These are phyloP conservation scores for Sebastes dallii DNA, from an alignment of 2,797 vertebrate genomes.

Conservation along the genomic window DNA sequence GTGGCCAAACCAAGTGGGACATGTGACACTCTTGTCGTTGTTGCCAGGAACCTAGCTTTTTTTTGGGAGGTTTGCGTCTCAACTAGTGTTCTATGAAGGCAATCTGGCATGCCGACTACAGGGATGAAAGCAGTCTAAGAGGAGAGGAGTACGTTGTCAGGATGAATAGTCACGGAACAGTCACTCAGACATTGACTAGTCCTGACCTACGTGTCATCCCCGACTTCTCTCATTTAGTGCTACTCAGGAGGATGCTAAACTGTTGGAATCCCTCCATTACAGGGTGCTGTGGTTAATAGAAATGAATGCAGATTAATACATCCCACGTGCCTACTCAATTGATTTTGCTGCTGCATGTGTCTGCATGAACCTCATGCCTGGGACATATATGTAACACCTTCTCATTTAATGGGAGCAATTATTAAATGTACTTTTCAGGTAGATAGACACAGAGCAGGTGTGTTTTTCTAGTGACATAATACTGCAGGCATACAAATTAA, in stretches of 20 bases:
- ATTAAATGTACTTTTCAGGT: slow-evolving; percentile 5
- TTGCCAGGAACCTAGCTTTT: not conserved
- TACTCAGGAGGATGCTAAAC: slow-evolving; percentile 48
- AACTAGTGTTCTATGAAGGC: slow-evolving; percentile 14
- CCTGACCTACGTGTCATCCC: slow-evolving; percentile 54
- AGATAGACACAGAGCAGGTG: not conserved
- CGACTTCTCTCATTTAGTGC: slow-evolving; percentile 63
- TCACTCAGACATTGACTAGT: slow-evolving; percentile 51
- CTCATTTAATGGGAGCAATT: slow-evolving; percentile 21
- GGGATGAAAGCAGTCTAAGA: slow-evolving; percentile 15
- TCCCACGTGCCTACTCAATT: slow-evolving; percentile 41
- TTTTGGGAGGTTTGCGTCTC: not conserved
- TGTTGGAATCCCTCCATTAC: slow-evolving; percentile 43
- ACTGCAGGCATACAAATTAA: not conserved
- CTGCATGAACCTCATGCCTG: slow-evolving; percentile 12
- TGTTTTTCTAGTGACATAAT: not conserved
- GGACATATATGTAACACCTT: slow-evolving; percentile 22
- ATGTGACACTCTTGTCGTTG: slow-evolving; percentile 3
- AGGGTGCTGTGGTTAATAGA: slow-evolving; percentile 51
- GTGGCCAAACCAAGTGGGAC: slow-evolving; percentile 21
- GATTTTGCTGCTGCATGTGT: slow-evolving; percentile 35
- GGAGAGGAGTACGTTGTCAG: slow-evolving; percentile 39
- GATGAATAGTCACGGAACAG: slow-evolving; percentile 47
- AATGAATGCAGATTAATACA: slow-evolving; percentile 56
- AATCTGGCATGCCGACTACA: slow-evolving; percentile 21